These are phyloP conservation scores for Scomberomorus guttatus DNA, from an alignment of 2,797 vertebrate genomes.

Conservation along the genomic window DNA sequence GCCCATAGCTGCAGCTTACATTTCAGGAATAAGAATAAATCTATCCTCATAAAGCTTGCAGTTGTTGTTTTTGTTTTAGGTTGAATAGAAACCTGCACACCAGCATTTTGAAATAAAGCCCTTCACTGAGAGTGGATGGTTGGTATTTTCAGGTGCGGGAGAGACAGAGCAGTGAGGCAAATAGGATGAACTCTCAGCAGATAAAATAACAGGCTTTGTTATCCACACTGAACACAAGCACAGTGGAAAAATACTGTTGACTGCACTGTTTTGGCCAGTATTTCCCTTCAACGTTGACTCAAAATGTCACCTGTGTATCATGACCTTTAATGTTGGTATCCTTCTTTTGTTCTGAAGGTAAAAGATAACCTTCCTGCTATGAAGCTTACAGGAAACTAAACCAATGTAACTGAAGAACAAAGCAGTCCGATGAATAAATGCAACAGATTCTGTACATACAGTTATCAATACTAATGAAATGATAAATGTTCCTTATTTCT, in stretches of 20 bases:
- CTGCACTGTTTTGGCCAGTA: neutral
- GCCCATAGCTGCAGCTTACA: neutral
- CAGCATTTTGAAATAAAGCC: neutral
- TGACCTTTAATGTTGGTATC: slow-evolving; percentile 40
- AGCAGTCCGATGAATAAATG: neutral
- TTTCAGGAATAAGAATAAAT: neutral
- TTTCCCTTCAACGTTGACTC: slow-evolving; percentile 13
- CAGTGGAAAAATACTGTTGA: slow-evolving; percentile 6
- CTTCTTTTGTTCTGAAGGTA: slow-evolving; percentile 12
- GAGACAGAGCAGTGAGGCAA: neutral
- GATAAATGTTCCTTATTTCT: neutral
- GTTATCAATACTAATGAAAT: neutral
- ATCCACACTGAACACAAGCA: slow-evolving; percentile 4
- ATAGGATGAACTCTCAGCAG: slow-evolving; percentile 6
- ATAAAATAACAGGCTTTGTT: slow-evolving; percentile 30
- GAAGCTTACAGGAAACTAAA: slow-evolving; percentile 16
- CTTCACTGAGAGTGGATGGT: accelerated
- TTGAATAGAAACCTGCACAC: neutral
- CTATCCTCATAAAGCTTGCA: neutral
- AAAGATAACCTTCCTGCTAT: slow-evolving; percentile 26
- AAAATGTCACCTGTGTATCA: slow-evolving; percentile 45
- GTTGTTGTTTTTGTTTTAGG: neutral
- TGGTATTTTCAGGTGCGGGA: neutral
- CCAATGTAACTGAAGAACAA: neutral
- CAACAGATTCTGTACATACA: too few relatives aligned